Base-by-base conservation (phyloP, 35 echinoderm and acorn worm genomes). In the Anneissia japonica region DNA sequence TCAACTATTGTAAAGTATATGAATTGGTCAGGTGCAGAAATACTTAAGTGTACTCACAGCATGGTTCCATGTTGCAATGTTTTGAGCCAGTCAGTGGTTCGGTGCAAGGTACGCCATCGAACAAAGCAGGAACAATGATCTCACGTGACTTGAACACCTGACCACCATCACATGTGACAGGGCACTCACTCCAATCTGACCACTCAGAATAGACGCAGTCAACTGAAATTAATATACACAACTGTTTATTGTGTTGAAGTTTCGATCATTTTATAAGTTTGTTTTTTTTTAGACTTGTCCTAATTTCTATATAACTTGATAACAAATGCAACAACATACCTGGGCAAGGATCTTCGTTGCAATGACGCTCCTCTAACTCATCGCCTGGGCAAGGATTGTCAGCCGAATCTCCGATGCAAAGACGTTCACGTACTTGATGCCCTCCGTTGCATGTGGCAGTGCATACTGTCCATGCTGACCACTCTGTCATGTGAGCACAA, bases 181-280 rank as follows among this genome's bases (percentile, higher is more conserved):
- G 35, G 30, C 79, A 81, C 32, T 30, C 28, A 23, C 35, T 38
- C 79, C 79, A 81, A 10, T 37, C 79, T 81, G 79, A 81, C 79
- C 79, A 81, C 7, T 81, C 79, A 40, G 35, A 38, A 16, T 39
- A 81, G n/a, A 38, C 16, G 17, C 79, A 36, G 37, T 81, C 36
- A 40, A 81, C 79, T 81, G 37, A 30, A 40, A 81, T 38, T 77
- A 64, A 64, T n/a, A n/a, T n/a, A n/a, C n/a, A n/a, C n/a, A n/a
- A n/a, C n/a, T n/a, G n/a, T n/a, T n/a, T n/a, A n/a, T n/a, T n/a
- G n/a, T n/a, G n/a, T n/a, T n/a, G n/a, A n/a, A n/a, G n/a, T n/a
- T n/a, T n/a, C n/a, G n/a, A n/a, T n/a, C n/a, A n/a, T n/a, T n/a
- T n/a, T n/a, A n/a, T n/a, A n/a, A n/a, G n/a, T n/a, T n/a, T n/a